A percentile compares a stretch with the other conserved stretches of the same genome.
Conservation (phyloP, 1,140 invertebrate genomes). For the Solenopsis invicta region DNA sequence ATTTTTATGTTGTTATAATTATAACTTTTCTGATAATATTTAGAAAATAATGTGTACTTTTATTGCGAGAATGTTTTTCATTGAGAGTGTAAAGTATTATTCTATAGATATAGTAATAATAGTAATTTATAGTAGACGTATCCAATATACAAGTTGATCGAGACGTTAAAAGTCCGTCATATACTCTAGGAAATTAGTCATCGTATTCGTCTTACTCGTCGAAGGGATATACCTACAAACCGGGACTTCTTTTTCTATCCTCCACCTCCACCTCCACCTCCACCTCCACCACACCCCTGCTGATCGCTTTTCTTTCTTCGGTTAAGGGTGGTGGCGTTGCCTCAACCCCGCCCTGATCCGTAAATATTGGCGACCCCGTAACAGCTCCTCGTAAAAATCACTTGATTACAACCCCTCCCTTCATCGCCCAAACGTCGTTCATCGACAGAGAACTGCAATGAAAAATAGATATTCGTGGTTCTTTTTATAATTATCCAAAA, state of each 20-base stretch:
- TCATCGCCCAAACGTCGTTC: conserved; percentile 65
- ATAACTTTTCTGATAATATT: too few relatives aligned
- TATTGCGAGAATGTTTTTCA: neutral
- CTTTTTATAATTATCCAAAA: conserved; percentile 14
- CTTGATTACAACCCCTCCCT: conserved; percentile 77
- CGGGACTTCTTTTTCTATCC: conserved; percentile 45
- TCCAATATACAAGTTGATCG: conserved; percentile 51
- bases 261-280: conserved; percentile 41
- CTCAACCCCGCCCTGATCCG: conserved; percentile 75
- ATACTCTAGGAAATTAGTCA: conserved; percentile 76
- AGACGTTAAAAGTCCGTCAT: conserved; percentile 53
- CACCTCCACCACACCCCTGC: conserved; percentile 44
- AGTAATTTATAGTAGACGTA: conserved; percentile 26
- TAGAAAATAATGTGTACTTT: neutral
- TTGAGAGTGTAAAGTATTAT: conserved; percentile 5
- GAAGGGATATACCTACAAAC: conserved; percentile 64
- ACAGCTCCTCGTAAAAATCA: conserved; percentile 80
- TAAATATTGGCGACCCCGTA: conserved; percentile 79
- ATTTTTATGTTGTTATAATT: too few relatives aligned
- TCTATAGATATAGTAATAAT: neutral
- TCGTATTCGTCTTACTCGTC: conserved; percentile 64
- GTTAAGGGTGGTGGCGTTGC: conserved; percentile 61
- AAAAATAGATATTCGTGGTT: neutral
- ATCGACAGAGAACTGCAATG: conserved; percentile 19
- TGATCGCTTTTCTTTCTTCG: conserved; percentile 63